Evolutionary conservation across 2,888 invertebrate species (phyloP).

Genomic region (Agonopterix heracliana): DNA sequence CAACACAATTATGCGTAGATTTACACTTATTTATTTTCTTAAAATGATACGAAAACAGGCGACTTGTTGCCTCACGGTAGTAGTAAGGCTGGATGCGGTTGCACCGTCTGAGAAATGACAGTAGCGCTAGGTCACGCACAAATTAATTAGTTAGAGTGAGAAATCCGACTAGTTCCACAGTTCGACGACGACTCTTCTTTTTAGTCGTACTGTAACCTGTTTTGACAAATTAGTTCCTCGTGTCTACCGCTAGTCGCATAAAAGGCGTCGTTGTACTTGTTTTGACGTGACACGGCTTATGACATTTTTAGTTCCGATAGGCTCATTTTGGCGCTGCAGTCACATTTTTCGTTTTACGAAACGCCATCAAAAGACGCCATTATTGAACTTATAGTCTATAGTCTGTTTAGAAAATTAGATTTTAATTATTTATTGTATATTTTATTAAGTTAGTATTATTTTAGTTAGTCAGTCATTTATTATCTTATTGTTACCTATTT

Average conservation of each 20-base stretch:
- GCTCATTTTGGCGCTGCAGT: too few relatives aligned
- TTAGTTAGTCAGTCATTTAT: too few relatives aligned
- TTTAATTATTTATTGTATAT: too few relatives aligned
- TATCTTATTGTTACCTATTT: too few relatives aligned
- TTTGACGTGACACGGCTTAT: conserved; percentile 24
- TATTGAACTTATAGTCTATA: too few relatives aligned
- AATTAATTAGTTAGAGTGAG: conserved; percentile 32
- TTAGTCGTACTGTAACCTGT: conserved; percentile 56
- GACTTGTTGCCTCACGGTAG: background rate
- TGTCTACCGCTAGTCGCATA: conserved; percentile 61
- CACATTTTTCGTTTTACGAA: too few relatives aligned
- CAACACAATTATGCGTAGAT: background rate
- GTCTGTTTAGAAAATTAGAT: too few relatives aligned
- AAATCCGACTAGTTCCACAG: conserved; percentile 22
- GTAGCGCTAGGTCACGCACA: background rate
- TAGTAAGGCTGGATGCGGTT: background rate
- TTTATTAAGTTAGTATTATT: too few relatives aligned
- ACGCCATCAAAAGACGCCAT: too few relatives aligned
- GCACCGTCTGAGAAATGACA: background rate
- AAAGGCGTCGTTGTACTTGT: conserved; percentile 36
- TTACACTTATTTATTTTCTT: background rate
- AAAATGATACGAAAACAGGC: background rate
- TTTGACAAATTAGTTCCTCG: conserved; percentile 68
- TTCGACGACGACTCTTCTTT: conserved; percentile 22
- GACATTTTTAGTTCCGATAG: too few relatives aligned